phyloP scores from a whole-genome alignment of 2,113 vertebrate genomes.

The Stegastes partitus region DNA sequence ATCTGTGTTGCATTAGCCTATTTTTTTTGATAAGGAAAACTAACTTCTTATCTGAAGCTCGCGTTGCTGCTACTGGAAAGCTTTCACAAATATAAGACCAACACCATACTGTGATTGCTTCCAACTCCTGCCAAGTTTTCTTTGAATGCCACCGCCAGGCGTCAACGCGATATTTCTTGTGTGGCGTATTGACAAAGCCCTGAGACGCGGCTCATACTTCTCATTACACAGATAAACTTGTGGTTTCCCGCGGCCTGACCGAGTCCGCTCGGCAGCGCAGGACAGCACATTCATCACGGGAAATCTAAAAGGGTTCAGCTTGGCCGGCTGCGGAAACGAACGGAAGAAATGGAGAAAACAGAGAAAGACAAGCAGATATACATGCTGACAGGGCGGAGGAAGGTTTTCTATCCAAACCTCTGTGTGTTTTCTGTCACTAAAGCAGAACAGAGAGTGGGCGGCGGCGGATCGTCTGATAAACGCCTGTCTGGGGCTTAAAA shows the following conservation, averaged over 20 bases:
- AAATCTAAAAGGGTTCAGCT: conserved; percentile 31
- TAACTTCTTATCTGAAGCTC: conserved; percentile 36
- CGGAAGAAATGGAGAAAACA: not conserved
- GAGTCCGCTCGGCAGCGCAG: conserved; percentile 31
- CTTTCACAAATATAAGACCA: conserved; percentile 5
- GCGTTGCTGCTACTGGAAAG: not conserved
- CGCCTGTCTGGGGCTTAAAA: conserved; percentile 13
- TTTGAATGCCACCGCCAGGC: conserved; percentile 12
- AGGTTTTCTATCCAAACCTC: conserved; percentile 17
- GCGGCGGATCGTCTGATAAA: conserved; percentile 20
- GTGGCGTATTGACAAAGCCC: conserved; percentile 34
- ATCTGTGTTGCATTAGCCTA: conserved; percentile 50
- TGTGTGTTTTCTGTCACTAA: conserved; percentile 16
- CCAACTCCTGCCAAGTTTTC: conserved; percentile 9
- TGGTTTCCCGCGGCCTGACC: conserved; percentile 27
- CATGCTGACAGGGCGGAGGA: conserved; percentile 11
- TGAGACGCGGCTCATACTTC: conserved; percentile 32
- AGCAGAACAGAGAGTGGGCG: conserved; percentile 7
- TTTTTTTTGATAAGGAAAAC: conserved; percentile 55
- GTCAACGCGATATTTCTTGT: conserved; percentile 4
- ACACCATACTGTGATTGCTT: not conserved
- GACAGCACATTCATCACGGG: conserved; percentile 63
- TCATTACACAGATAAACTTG: conserved; percentile 48
- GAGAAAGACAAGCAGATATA: not conserved
- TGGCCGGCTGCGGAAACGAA: not conserved